Evolutionary conservation across 2,113 vertebrate species (phyloP).

Genomic region (Pimephales promelas): DNA sequence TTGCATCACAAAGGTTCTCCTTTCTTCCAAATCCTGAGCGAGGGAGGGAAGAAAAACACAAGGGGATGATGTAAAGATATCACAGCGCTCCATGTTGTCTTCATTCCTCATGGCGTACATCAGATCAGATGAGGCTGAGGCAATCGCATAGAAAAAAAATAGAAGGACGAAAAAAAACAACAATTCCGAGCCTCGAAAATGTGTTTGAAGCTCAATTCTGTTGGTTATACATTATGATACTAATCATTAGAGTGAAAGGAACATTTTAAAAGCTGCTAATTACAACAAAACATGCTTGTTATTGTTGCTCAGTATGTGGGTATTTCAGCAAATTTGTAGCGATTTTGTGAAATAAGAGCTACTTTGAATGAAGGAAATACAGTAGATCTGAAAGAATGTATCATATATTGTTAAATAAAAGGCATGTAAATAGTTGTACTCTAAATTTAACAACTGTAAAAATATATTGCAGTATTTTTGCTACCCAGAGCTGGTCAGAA

Average conservation of each 20-base stretch:
- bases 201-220: conserved; percentile 44
- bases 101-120: conserved; percentile 52
- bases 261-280: conserved; percentile 66
- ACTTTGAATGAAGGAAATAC: neutral
- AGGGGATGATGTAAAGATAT: conserved; percentile 56
- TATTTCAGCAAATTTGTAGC: conserved; percentile 28
- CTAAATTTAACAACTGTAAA: conserved; percentile 51
- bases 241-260: conserved; percentile 62
- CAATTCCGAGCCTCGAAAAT: conserved; percentile 40
- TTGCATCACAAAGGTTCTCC: conserved; percentile 57
- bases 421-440: conserved; percentile 47
- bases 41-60: conserved; percentile 45
- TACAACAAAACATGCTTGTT: conserved; percentile 65
- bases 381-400: conserved; percentile 47
- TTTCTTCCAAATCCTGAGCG: conserved; percentile 51
- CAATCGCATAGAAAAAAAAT: conserved; percentile 43
- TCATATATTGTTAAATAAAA: conserved; percentile 47
- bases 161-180: conserved; percentile 45
- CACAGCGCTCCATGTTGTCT: conserved; percentile 44
- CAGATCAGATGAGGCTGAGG: conserved; percentile 56
- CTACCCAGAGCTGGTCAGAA: too few relatives aligned
- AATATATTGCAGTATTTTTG: too few relatives aligned
- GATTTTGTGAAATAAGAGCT: conserved; percentile 41
- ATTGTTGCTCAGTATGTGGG: conserved; percentile 54
- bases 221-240: conserved; percentile 61